A percentile compares a stretch with the other conserved stretches of the same genome.
phyloP scores from a whole-genome alignment of 2,797 vertebrate genomes.

The Acipenser oxyrinchus region DNA sequence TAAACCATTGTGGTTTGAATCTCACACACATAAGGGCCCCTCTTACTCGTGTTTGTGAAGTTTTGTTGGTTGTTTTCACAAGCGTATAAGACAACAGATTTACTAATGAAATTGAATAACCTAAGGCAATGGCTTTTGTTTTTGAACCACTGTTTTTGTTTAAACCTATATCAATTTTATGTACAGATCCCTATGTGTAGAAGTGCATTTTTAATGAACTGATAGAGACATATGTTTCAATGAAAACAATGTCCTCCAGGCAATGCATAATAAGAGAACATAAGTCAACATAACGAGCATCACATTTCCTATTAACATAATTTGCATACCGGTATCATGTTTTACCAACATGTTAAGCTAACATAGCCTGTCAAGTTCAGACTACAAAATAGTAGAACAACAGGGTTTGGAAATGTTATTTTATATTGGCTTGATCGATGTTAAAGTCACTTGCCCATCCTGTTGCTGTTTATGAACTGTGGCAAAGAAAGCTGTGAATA shows the following conservation, averaged over 20 bases:
- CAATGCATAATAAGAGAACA: background rate
- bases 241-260: background rate
- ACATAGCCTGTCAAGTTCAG: background rate
- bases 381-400: background rate
- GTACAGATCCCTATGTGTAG: background rate
- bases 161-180: background rate
- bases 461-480: background rate
- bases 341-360: background rate
- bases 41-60: background rate
- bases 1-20: constrained; percentile 1
- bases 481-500: background rate
- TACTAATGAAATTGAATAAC: constrained; percentile 1
- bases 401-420: background rate
- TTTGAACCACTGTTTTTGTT: background rate
- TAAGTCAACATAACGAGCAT: background rate
- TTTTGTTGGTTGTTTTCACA: background rate
- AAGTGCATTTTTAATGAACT: background rate
- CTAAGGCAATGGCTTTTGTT: constrained; percentile 1
- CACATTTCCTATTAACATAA: background rate
- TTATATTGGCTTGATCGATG: no score
- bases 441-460: background rate
- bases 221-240: background rate
- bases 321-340: background rate
- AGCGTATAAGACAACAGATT: background rate
- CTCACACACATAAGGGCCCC: background rate